Conservation (phyloP, 1,140 invertebrate species). For the Pogonomyrmex californicus region DNA sequence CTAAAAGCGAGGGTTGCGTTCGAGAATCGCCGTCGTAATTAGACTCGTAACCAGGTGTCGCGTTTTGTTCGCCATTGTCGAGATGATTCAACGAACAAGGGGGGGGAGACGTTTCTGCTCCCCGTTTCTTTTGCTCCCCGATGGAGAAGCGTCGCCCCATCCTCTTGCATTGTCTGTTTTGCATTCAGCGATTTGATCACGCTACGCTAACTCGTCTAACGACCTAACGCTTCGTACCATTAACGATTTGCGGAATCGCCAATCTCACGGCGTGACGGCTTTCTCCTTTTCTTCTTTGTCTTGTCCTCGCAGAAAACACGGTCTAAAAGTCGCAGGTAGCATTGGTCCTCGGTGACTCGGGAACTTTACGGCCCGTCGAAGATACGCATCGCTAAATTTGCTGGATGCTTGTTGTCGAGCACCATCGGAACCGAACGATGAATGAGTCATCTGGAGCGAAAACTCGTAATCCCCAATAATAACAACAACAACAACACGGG, state of each 20-base stretch:
- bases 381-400: slow-evolving; percentile 40
- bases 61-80: slow-evolving; percentile 62
- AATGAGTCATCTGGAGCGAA: slow-evolving; percentile 55
- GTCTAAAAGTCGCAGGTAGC: slow-evolving; percentile 60
- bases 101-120: slow-evolving; percentile 41
- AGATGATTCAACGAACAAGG: slow-evolving; percentile 47
- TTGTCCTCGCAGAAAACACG: slow-evolving; percentile 5
- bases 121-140: slow-evolving; percentile 67
- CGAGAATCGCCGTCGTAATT: slow-evolving; percentile 67
- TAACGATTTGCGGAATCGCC: slow-evolving; percentile 78
- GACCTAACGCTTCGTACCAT: slow-evolving; percentile 79
- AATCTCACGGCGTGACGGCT: slow-evolving; percentile 49
- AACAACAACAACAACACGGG: slow-evolving; percentile 29
- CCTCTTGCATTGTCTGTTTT: slow-evolving; percentile 77
- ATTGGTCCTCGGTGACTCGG: slow-evolving; percentile 47
- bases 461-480: slow-evolving; percentile 49
- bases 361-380: slow-evolving; percentile 28
- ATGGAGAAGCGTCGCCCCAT: slow-evolving; percentile 41
- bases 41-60: slow-evolving; percentile 76
- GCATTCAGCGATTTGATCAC: slow-evolving; percentile 82
- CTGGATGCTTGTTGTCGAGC: slow-evolving; percentile 39
- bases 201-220: slow-evolving; percentile 81
- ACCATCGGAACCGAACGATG: background rate
- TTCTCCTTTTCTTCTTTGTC: slow-evolving; percentile 31
- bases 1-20: slow-evolving; percentile 54